phyloP scores from a whole-genome alignment of 2,113 vertebrate species.

The Salminus brasiliensis region DNA sequence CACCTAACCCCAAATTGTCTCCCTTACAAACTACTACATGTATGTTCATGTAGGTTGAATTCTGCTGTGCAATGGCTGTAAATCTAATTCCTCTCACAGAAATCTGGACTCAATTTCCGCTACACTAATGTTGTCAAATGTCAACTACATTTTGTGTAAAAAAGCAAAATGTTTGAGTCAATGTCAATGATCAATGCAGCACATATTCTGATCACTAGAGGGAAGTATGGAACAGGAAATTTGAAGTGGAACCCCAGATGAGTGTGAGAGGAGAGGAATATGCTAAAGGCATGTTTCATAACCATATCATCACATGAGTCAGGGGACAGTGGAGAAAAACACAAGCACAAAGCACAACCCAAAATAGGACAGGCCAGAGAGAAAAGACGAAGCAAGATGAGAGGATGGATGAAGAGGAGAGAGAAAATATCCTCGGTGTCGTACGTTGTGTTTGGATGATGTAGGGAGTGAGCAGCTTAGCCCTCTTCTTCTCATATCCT shows the following conservation, averaged over 20 bases:
- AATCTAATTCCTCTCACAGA: too few relatives aligned
- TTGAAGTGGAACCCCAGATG: neutral
- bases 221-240: constrained; percentile 4
- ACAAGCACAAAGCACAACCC: constrained; percentile 1
- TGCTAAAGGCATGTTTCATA: constrained; percentile 38
- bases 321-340: constrained; percentile 23
- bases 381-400: constrained; percentile 17
- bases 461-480: constrained; percentile 50
- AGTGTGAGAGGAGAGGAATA: constrained; percentile 6
- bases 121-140: too few relatives aligned
- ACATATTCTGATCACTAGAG: constrained; percentile 26
- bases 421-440: neutral
- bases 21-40: too few relatives aligned
- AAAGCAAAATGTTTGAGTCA: too few relatives aligned
- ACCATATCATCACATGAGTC: constrained; percentile 39
- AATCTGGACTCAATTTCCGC: too few relatives aligned
- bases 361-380: constrained; percentile 10
- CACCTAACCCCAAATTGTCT: too few relatives aligned
- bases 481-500: constrained; percentile 56
- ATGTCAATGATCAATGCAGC: neutral
- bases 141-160: too few relatives aligned
- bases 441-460: constrained; percentile 40
- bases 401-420: constrained; percentile 29
- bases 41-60: too few relatives aligned
- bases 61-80: too few relatives aligned